Evolutionary conservation across 2,888 invertebrate genomes (phyloP).

Genomic region (Operophtera brumata): DNA sequence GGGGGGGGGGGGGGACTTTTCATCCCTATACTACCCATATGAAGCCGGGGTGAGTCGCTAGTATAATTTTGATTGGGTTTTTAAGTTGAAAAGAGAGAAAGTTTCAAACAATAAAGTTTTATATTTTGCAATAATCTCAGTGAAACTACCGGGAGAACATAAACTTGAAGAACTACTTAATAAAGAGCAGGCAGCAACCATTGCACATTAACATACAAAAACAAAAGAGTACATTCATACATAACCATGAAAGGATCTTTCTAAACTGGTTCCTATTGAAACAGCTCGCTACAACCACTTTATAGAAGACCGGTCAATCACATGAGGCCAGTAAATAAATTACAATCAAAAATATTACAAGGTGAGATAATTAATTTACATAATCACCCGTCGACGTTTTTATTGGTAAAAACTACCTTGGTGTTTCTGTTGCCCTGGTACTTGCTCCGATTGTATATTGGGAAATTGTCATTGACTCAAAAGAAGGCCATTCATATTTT

Average conservation of each 20-base stretch:
- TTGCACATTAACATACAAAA: conserved; percentile 16
- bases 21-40: no score
- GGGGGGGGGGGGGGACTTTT: no score
- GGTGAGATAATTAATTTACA: conserved; percentile 24
- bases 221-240: conserved; percentile 19
- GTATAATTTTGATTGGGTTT: no score
- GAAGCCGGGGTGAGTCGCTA: no score
- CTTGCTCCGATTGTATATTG: conserved; percentile 22
- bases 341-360: conserved; percentile 22
- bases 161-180: conserved; percentile 2
- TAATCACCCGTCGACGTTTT: conserved; percentile 19
- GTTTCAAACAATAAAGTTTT: neutral
- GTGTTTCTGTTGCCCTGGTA: conserved; percentile 25
- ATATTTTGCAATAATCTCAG: conserved; percentile 23
- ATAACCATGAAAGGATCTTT: conserved; percentile 20
- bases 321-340: conserved; percentile 10
- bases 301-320: conserved; percentile 17
- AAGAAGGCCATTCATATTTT: neutral
- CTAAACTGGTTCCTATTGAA: conserved; percentile 12
- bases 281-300: conserved; percentile 5
- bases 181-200: neutral
- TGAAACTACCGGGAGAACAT: conserved; percentile 19
- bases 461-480: conserved; percentile 16
- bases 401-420: conserved; percentile 16
- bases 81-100: neutral